Percentiles rank a stretch among this genome's conserved stretches.
Evolutionary conservation across 2,797 vertebrate genomes (phyloP).

Genomic region (Dicrostonyx torquatus): DNA sequence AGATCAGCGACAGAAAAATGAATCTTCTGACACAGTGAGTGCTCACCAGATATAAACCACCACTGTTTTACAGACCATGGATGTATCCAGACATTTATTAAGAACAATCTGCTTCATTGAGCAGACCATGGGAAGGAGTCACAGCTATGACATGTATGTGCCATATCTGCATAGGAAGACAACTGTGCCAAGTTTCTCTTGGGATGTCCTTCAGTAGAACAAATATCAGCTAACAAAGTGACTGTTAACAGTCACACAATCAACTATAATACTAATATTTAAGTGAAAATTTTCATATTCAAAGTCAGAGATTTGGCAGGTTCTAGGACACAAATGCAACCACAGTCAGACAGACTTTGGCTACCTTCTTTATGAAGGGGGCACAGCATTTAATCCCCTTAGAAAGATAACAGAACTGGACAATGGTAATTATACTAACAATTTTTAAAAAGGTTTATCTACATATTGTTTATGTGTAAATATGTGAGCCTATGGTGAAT

Average conservation of each 20-base stretch:
- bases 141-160: conserved; percentile 67
- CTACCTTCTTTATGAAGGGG: conserved; percentile 56
- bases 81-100: background rate
- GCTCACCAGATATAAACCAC: background rate
- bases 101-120: conserved; percentile 48
- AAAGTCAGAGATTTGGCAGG: conserved; percentile 62
- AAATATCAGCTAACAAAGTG: conserved; percentile 74
- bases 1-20: background rate
- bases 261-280: conserved; percentile 52
- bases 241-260: conserved; percentile 61
- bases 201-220: conserved; percentile 80
- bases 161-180: conserved; percentile 83
- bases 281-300: conserved; percentile 17
- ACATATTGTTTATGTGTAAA: background rate
- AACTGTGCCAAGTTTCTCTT: conserved; percentile 75
- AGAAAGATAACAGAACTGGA: background rate
- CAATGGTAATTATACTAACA: background rate
- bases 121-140: conserved; percentile 62
- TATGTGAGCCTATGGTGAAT: background rate
- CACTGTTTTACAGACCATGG: background rate
- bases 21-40: background rate
- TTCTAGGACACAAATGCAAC: conserved; percentile 49
- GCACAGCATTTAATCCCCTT: conserved; percentile 10
- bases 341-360: conserved; percentile 2
- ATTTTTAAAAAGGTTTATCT: background rate